phyloP scores from a whole-genome alignment of 2,888 invertebrate species.

The Lithophane semibrunnea region DNA sequence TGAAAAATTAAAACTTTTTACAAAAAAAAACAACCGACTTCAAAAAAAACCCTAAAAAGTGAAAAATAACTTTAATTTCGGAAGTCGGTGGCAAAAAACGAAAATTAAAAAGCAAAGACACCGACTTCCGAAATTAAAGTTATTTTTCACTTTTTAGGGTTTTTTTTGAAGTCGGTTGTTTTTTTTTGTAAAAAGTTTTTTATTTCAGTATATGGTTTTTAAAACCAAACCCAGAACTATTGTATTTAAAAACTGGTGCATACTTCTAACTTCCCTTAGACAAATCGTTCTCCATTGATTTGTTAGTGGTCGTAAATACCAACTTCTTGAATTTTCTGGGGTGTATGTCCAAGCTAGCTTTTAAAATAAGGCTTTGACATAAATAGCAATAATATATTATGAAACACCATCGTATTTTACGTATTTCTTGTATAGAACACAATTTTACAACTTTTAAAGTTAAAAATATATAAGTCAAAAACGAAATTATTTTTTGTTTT shows the following conservation, averaged over 20 bases:
- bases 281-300: constrained; percentile 20
- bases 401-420: constrained; percentile 15
- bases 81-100: no score
- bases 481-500: constrained; percentile 22
- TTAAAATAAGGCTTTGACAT: constrained; percentile 26
- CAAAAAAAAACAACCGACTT: no score
- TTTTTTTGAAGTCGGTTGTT: no score
- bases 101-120: no score
- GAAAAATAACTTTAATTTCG: no score
- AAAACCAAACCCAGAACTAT: constrained; percentile 13
- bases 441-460: constrained; percentile 19
- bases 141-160: no score
- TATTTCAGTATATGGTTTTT: constrained; percentile 1
- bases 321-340: constrained; percentile 7
- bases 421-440: constrained; percentile 11
- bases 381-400: constrained; percentile 25
- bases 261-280: constrained; percentile 18
- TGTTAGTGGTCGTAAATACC: constrained; percentile 16
- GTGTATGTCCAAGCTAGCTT: constrained; percentile 19
- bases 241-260: constrained; percentile 16
- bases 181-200: no score
- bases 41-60: no score
- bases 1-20: no score
- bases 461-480: constrained; percentile 29
- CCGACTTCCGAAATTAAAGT: no score